These are phyloP conservation scores for Lophotis ruficrista DNA, from an alignment of 2,113 vertebrate species.

Conservation along the genomic window DNA sequence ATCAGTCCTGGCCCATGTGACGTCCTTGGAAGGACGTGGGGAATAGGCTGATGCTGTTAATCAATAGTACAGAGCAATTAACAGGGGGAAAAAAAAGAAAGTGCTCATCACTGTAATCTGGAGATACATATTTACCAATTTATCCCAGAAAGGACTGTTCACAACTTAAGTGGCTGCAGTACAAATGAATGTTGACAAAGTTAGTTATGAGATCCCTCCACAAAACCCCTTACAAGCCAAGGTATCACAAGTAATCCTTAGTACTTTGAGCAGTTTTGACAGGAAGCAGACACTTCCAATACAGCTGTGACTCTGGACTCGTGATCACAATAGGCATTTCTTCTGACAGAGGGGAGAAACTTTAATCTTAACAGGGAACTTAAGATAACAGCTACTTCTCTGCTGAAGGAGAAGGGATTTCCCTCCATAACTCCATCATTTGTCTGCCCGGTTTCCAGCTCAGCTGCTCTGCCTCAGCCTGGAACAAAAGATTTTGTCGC, in stretches of 20 bases:
- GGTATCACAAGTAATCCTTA: neutral
- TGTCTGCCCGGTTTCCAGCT: neutral
- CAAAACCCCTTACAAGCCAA: neutral
- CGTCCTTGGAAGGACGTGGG: neutral
- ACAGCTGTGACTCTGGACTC: neutral
- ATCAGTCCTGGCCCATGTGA: neutral
- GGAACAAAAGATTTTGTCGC: conserved; percentile 9
- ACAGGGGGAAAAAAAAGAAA: neutral
- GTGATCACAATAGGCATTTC: neutral
- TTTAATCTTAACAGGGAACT: neutral
- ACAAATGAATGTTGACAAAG: neutral
- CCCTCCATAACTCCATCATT: neutral
- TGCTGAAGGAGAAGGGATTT: conserved; percentile 28
- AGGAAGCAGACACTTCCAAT: neutral
- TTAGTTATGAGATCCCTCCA: neutral
- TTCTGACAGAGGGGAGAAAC: neutral
- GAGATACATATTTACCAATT: neutral
- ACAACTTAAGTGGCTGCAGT: neutral
- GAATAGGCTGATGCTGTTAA: neutral
- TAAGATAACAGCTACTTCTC: neutral
- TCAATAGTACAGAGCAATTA: neutral
- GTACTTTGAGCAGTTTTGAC: neutral
- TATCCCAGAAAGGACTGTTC: neutral
- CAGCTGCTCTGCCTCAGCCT: neutral
- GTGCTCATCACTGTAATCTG: neutral